These are phyloP conservation scores for Athalia cordata DNA, from an alignment of 2,888 invertebrate species.

Conservation along the genomic window DNA sequence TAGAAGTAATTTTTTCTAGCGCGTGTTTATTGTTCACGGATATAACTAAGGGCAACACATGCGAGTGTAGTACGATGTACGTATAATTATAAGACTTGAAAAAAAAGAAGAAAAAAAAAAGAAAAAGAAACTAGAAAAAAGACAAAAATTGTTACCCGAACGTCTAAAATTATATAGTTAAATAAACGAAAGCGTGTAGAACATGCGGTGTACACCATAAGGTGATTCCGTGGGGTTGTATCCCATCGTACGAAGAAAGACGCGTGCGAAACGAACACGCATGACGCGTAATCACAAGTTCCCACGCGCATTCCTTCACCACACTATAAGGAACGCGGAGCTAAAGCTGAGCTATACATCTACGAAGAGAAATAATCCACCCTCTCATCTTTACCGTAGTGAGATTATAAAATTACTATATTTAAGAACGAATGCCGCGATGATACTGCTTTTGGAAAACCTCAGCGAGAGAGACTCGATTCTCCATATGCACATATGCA, in stretches of 20 bases:
- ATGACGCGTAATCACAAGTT: conserved; percentile 46
- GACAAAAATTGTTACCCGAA: too few relatives aligned
- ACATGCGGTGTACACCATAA: too few relatives aligned
- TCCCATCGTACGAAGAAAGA: background rate
- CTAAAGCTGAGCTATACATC: too few relatives aligned
- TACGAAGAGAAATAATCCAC: conserved; percentile 28
- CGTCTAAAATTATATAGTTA: too few relatives aligned
- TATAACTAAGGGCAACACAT: too few relatives aligned
- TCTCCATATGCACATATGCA: background rate
- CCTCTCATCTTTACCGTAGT: conserved; percentile 27
- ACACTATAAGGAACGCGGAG: background rate
- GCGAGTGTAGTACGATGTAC: too few relatives aligned
- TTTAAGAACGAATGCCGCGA: background rate
- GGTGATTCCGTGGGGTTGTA: background rate
- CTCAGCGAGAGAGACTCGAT: conserved; percentile 7
- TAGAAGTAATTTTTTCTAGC: too few relatives aligned
- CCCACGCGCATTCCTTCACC: conserved; percentile 45
- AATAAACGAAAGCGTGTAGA: too few relatives aligned
- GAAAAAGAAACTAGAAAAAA: too few relatives aligned
- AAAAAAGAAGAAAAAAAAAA: too few relatives aligned
- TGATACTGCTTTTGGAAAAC: conserved; percentile 18
- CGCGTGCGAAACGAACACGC: conserved; percentile 25
- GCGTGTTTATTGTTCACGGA: too few relatives aligned
- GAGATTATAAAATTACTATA: conserved; percentile 33
- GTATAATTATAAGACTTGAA: too few relatives aligned